Evolutionary conservation across 2,797 vertebrate species (phyloP).

Genomic region (Pangasius mekongensis): DNA sequence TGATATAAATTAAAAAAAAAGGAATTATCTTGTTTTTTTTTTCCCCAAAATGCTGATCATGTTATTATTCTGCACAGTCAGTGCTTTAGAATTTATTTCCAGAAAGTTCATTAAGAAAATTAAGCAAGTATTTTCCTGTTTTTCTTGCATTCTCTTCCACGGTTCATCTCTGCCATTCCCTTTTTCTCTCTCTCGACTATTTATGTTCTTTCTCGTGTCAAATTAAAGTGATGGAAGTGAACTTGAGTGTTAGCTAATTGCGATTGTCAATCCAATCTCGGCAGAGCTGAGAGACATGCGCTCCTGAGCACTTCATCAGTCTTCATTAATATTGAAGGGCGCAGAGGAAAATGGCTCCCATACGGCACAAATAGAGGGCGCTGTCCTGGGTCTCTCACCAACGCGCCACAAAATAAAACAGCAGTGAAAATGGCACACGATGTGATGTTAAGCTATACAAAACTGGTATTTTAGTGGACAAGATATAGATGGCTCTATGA

Average conservation of each 20-base stretch:
- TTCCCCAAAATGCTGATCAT: not conserved
- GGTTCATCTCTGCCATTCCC: not conserved
- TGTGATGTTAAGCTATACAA: not conserved
- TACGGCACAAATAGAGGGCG: conserved; percentile 52
- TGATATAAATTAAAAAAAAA: not conserved
- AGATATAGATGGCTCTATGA: not conserved
- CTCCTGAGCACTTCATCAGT: conserved; percentile 81
- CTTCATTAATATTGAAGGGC: conserved; percentile 83
- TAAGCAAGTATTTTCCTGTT: not conserved
- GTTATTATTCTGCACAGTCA: not conserved
- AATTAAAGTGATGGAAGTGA: conserved; percentile 83
- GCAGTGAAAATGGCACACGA: not conserved
- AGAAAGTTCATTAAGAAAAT: not conserved
- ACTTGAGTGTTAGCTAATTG: conserved; percentile 83
- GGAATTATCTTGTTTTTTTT: not conserved
- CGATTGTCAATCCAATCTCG: conserved; percentile 82
- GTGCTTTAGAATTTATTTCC: not conserved
- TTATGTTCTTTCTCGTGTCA: conserved; percentile 77
- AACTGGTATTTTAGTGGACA: not conserved
- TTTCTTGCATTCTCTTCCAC: not conserved
- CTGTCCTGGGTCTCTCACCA: not conserved
- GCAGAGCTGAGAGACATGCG: conserved; percentile 75
- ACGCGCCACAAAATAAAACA: not conserved
- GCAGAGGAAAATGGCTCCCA: conserved; percentile 63
- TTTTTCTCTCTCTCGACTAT: conserved; percentile 20